phyloP scores from a whole-genome alignment of 2,888 invertebrate genomes.

The Melolontha melolontha region DNA sequence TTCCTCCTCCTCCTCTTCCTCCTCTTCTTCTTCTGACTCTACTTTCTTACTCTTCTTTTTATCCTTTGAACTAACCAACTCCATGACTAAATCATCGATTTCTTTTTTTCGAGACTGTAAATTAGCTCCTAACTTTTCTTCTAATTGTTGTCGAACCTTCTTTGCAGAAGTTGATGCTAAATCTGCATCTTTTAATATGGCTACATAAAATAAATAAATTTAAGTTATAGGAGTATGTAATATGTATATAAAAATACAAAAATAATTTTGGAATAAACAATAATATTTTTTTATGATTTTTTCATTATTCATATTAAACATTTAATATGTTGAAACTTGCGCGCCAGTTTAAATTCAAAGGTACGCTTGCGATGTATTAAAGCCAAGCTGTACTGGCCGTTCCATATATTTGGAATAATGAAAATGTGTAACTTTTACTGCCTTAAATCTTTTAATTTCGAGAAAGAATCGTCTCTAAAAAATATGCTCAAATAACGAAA shows the following conservation, averaged over 20 bases:
- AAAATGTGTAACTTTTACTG: too few relatives aligned
- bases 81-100: constrained; percentile 90
- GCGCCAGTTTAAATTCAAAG: constrained; percentile 40
- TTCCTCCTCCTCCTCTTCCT: constrained; percentile 68
- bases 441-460: too few relatives aligned
- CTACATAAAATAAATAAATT: constrained; percentile 65
- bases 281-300: not conserved
- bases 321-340: constrained; percentile 14
- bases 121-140: constrained; percentile 82
- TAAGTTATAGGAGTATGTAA: not conserved
- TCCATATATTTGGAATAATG: too few relatives aligned
- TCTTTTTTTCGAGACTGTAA: constrained; percentile 83
- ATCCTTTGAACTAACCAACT: constrained; percentile 70
- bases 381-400: constrained; percentile 13
- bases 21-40: constrained; percentile 66
- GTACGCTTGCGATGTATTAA: not conserved
- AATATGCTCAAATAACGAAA: not conserved
- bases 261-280: too few relatives aligned
- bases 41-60: constrained; percentile 65
- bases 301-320: constrained; percentile 1
- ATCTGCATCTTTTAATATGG: constrained; percentile 88
- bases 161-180: constrained; percentile 87
- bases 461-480: too few relatives aligned
- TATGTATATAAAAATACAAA: not conserved
- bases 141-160: constrained; percentile 87